Percentiles rank a stretch among this genome's conserved stretches.
phyloP scores from a whole-genome alignment of 2,888 invertebrate species.

The Leptinotarsa tumamoca region DNA sequence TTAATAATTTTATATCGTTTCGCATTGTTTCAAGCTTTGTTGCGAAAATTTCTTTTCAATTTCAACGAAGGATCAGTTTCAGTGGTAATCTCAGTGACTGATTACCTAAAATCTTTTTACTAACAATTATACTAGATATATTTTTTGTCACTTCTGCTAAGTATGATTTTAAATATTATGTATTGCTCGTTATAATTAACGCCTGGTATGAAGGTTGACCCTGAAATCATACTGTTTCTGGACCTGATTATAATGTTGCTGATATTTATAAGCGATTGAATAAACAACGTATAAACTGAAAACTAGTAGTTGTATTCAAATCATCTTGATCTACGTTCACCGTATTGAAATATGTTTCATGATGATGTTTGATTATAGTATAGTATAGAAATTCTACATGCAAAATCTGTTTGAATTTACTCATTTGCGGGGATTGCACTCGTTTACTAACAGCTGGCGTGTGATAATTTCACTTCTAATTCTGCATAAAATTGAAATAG shows the following conservation, averaged over 20 bases:
- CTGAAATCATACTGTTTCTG: not conserved
- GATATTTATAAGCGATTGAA: not conserved
- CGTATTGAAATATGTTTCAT: not conserved
- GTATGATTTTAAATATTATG: too few relatives aligned
- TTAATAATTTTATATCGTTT: too few relatives aligned
- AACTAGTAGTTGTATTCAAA: not conserved
- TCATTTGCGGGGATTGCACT: not conserved
- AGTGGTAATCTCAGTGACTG: too few relatives aligned
- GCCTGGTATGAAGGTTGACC: not conserved
- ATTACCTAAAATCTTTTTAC: too few relatives aligned
- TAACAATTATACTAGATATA: too few relatives aligned
- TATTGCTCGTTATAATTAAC: not conserved
- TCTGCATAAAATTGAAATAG: not conserved
- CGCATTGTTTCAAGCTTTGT: too few relatives aligned
- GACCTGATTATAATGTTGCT: not conserved
- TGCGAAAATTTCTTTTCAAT: too few relatives aligned
- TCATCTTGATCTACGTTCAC: not conserved
- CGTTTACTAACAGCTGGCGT: not conserved
- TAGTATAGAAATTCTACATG: not conserved
- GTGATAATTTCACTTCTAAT: not conserved
- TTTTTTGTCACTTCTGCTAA: too few relatives aligned
- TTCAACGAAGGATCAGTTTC: too few relatives aligned
- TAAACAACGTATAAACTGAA: not conserved
- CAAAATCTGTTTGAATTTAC: not conserved
- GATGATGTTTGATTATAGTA: not conserved